Evolutionary conservation across 2,113 vertebrate species (phyloP).

Genomic region (Egretta garzetta): DNA sequence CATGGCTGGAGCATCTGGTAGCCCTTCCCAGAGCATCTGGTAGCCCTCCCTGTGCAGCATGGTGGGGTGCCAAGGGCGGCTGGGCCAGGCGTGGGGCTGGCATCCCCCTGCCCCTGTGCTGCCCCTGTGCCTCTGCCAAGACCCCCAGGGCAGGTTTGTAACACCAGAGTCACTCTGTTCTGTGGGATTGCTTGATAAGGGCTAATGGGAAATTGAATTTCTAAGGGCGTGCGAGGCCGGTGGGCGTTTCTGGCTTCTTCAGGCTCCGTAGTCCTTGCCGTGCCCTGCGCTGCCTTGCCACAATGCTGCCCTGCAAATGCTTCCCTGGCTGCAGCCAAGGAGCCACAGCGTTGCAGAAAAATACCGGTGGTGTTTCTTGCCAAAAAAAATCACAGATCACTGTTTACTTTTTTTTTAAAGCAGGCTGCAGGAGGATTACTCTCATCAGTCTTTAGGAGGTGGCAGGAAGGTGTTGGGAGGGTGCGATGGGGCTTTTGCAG

Average conservation of each 20-base stretch:
- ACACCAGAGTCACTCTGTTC: fast-evolving
- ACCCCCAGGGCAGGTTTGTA: background rate
- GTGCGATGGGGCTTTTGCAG: background rate
- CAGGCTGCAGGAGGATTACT: background rate
- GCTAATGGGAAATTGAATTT: background rate
- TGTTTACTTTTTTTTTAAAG: background rate
- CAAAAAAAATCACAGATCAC: background rate
- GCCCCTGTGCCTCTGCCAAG: background rate
- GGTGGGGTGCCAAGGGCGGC: background rate
- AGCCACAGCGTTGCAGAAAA: background rate
- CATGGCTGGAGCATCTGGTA: background rate
- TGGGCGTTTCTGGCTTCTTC: background rate
- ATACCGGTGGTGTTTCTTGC: background rate
- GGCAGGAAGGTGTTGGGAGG: background rate
- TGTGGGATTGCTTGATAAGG: background rate
- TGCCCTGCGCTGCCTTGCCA: background rate
- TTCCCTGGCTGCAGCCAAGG: background rate
- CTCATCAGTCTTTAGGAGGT: background rate
- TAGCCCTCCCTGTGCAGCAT: background rate
- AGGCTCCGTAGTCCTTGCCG: background rate
- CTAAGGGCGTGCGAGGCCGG: fast-evolving
- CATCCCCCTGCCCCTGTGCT: no score
- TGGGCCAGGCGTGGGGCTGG: background rate
- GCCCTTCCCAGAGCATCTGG: background rate
- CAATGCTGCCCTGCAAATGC: background rate